phyloP scores from a whole-genome alignment of 2,113 vertebrate genomes.

The Jaculus jaculus region DNA sequence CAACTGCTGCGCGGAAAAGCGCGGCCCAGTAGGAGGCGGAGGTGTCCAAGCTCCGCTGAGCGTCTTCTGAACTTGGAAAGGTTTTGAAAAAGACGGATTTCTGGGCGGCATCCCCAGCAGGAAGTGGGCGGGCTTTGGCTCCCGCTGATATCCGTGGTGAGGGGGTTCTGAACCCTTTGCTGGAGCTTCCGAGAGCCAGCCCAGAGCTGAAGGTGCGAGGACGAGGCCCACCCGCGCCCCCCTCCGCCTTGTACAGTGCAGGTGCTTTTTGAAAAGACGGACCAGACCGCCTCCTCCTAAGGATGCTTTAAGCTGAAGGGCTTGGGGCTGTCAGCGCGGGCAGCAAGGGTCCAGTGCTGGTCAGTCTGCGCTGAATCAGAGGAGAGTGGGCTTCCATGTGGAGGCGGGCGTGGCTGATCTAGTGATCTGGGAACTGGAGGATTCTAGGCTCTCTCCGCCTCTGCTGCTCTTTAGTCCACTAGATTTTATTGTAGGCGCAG shows the following conservation, averaged over 20 bases:
- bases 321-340: too few relatives aligned
- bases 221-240: neutral
- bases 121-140: neutral
- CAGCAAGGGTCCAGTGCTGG: neutral
- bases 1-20: neutral
- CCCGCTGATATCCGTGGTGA: neutral
- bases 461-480: neutral
- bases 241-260: neutral
- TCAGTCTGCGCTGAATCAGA: neutral
- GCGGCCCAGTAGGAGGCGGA: neutral
- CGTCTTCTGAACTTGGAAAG: neutral
- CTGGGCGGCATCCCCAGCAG: neutral
- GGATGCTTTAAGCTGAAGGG: neutral
- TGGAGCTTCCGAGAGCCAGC: neutral
- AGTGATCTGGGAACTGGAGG: neutral
- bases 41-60: neutral
- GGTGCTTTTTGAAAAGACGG: neutral
- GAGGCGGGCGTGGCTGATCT: accelerated
- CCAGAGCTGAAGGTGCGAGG: neutral
- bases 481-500: neutral
- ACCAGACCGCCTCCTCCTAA: too few relatives aligned
- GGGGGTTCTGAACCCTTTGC: neutral
- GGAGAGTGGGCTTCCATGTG: neutral
- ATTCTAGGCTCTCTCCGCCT: neutral
- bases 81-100: neutral